Evolutionary conservation across 1,140 invertebrate genomes (phyloP).

Genomic region (Drosophila azteca): DNA sequence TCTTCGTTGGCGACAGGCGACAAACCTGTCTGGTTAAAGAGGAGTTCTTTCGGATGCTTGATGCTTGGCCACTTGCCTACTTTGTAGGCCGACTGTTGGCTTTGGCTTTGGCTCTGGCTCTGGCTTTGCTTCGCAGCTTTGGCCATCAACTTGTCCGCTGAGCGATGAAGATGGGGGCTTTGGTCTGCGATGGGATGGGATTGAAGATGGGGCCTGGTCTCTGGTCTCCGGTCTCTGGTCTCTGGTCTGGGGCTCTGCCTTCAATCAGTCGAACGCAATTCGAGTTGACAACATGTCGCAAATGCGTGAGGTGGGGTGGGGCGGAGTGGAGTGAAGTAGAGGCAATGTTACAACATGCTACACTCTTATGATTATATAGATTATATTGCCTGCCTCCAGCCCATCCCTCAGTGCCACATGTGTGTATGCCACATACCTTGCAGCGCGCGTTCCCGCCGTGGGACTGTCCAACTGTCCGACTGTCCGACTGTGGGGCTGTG

Average conservation of each 20-base stretch:
- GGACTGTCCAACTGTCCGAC: too few species aligned
- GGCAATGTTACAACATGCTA: conserved; percentile 68
- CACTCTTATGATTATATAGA: conserved; percentile 81
- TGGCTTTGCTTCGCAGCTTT: conserved; percentile 46
- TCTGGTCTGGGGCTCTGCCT: conserved; percentile 53
- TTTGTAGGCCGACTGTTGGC: conserved; percentile 50
- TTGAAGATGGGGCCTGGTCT: conserved; percentile 23
- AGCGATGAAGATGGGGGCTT: conserved; percentile 34
- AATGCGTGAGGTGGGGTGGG: conserved; percentile 52
- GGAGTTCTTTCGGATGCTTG: conserved; percentile 42
- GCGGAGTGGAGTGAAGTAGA: neutral
- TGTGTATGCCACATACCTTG: conserved; percentile 59
- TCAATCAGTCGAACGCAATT: conserved; percentile 81
- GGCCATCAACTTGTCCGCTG: conserved; percentile 68
- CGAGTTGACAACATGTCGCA: conserved; percentile 81
- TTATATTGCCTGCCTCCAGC: conserved; percentile 63
- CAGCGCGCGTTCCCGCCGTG: neutral
- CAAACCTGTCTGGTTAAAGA: conserved; percentile 63
- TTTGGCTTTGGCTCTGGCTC: conserved; percentile 37
- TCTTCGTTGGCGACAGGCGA: conserved; percentile 41
- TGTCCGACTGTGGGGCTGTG: neutral
- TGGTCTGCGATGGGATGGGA: conserved; percentile 10
- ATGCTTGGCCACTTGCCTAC: conserved; percentile 67
- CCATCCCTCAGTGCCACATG: conserved; percentile 15
- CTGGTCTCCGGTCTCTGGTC: conserved; percentile 6